Percentiles rank a stretch among this genome's conserved stretches.
These are phyloP conservation scores for Philereme vetulata DNA, from an alignment of 2,888 invertebrate genomes.

Conservation along the genomic window DNA sequence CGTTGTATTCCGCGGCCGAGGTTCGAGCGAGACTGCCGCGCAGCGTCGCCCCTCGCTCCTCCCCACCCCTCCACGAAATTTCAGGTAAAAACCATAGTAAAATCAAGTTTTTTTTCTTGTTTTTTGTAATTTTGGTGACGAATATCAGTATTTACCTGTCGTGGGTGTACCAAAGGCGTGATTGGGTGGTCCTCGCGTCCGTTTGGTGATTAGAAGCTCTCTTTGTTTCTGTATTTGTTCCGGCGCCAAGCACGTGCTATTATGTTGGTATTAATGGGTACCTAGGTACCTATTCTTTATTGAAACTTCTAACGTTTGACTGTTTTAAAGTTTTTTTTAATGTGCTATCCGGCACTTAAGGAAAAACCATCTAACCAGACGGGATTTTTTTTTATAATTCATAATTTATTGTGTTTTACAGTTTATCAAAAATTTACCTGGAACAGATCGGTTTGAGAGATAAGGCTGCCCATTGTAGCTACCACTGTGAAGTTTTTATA, in stretches of 20 bases:
- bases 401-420: too few relatives aligned
- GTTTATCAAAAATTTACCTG: too few relatives aligned
- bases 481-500: too few relatives aligned
- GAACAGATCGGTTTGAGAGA: too few relatives aligned
- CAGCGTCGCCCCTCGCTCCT: conserved; percentile 60
- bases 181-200: conserved; percentile 37
- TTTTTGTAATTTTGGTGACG: conserved; percentile 39
- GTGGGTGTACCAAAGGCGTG: conserved; percentile 29
- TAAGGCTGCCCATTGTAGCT: too few relatives aligned
- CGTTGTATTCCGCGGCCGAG: conserved; percentile 52
- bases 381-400: too few relatives aligned
- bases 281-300: too few relatives aligned
- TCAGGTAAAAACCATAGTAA: conserved; percentile 69
- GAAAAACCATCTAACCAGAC: too few relatives aligned
- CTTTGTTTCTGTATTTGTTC: conserved; percentile 32
- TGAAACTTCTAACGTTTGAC: not conserved
- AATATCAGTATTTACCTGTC: conserved; percentile 32
- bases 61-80: conserved; percentile 61
- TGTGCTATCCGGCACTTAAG: too few relatives aligned
- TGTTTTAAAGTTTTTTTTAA: too few relatives aligned
- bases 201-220: conserved; percentile 18
- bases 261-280: conserved; percentile 12
- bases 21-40: conserved; percentile 71
- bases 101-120: conserved; percentile 39
- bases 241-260: conserved; percentile 32